Evolutionary conservation across 2,113 vertebrate genomes (phyloP).

Genomic region (Chrysochloris asiatica): DNA sequence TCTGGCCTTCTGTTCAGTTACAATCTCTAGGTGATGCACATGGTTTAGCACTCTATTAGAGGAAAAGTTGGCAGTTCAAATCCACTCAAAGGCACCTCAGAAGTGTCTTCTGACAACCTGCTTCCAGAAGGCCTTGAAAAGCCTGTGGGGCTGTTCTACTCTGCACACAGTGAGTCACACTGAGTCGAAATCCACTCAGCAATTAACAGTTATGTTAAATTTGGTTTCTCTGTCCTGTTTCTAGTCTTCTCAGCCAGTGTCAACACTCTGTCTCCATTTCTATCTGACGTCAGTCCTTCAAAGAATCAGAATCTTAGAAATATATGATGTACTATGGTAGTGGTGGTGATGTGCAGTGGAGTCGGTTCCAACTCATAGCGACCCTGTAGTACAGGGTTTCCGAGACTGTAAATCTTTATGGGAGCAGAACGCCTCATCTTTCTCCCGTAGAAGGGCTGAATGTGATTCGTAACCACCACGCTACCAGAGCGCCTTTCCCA

Average conservation of each 20-base stretch:
- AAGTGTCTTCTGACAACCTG: background rate
- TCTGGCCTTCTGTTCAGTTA: background rate
- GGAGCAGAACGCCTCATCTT: no score
- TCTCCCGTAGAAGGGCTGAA: no score
- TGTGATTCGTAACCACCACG: no score
- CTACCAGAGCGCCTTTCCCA: no score
- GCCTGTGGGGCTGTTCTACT: background rate
- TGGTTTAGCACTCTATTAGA: background rate
- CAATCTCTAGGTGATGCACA: background rate
- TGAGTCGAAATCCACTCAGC: background rate
- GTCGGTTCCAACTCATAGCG: no score
- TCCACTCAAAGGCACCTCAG: background rate
- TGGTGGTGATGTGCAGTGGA: no score
- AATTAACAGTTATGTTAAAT: background rate
- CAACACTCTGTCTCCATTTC: background rate
- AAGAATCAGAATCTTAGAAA: constrained; percentile 16
- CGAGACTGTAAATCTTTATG: no score
- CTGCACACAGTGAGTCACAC: background rate
- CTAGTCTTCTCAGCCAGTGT: background rate
- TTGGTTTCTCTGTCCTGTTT: background rate
- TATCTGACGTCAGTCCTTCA: background rate
- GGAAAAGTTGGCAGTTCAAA: background rate
- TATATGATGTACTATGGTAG: no score
- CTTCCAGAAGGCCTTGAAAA: background rate
- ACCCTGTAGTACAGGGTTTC: no score